phyloP scores from a whole-genome alignment of 2,888 invertebrate species.

The Chaetogeoica ovagalla region DNA sequence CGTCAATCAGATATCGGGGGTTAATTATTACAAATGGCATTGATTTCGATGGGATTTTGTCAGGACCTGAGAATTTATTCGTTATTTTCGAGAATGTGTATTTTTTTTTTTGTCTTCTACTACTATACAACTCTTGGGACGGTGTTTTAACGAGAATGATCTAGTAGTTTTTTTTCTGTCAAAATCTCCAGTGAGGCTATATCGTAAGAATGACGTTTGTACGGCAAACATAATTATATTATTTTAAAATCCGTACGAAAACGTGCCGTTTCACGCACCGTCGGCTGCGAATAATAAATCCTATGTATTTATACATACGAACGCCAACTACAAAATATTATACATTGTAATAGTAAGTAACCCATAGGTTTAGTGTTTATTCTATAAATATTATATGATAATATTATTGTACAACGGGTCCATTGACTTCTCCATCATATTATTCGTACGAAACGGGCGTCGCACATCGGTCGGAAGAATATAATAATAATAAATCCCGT shows the following conservation, averaged over 20 bases:
- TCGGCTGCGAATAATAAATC: background rate
- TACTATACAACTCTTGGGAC: no score
- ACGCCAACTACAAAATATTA: background rate
- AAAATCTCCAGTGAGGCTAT: background rate
- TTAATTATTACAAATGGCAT: no score
- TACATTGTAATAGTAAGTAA: no score
- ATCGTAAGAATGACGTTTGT: no score
- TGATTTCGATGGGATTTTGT: no score
- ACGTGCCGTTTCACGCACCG: background rate
- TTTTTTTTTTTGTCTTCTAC: background rate
- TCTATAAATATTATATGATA: background rate
- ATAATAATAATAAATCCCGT: conserved; percentile 8
- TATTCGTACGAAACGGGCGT: conserved; percentile 15
- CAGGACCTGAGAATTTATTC: no score
- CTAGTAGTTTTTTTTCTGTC: background rate
- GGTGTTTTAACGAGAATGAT: conserved; percentile 18
- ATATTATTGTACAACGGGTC: background rate
- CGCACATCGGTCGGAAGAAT: background rate
- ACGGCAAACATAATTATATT: no score
- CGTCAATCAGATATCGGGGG: no score
- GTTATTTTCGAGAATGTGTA: no score
- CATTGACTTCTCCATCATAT: background rate
- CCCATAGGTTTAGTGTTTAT: background rate
- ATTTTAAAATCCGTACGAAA: background rate
- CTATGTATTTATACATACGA: background rate